These are phyloP conservation scores for Hylomyscus alleni DNA, from an alignment of 2,797 vertebrate species.

Conservation along the genomic window DNA sequence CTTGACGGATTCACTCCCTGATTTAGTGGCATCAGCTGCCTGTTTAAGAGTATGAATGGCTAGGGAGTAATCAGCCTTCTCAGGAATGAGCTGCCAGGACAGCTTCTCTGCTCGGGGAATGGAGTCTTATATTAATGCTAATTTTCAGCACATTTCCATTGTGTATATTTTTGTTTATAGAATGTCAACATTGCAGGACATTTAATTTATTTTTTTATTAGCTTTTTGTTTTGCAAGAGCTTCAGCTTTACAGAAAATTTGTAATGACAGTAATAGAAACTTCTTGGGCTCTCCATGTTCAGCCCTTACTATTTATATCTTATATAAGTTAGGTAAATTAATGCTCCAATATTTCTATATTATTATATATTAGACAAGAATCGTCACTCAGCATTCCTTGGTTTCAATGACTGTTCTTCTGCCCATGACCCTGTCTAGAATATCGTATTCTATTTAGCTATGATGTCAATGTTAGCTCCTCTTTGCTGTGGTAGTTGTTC, in stretches of 20 bases:
- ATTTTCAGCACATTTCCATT: slow-evolving; percentile 84
- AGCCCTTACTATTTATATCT: neutral
- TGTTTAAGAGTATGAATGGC: slow-evolving; percentile 86
- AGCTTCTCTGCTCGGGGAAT: slow-evolving; percentile 85
- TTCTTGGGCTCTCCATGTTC: neutral
- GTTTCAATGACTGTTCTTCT: neutral
- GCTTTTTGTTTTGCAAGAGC: slow-evolving; percentile 20
- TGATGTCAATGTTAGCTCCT: neutral
- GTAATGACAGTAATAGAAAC: neutral
- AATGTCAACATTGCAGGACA: slow-evolving; percentile 6
- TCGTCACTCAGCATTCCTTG: neutral
- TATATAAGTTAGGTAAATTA: neutral
- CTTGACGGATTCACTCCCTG: slow-evolving; percentile 76
- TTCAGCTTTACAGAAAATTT: slow-evolving; percentile 26
- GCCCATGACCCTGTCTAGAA: neutral
- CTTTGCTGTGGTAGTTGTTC: neutral
- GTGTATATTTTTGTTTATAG: slow-evolving; percentile 59
- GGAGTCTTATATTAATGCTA: slow-evolving; percentile 83
- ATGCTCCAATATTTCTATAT: neutral
- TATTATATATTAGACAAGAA: neutral
- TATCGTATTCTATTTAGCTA: neutral
- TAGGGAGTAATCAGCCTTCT: slow-evolving; percentile 86
- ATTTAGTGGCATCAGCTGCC: slow-evolving; percentile 86
- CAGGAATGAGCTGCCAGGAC: slow-evolving; percentile 84
- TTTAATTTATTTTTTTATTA: slow-evolving; percentile 57